Evolutionary conservation across 2,888 invertebrate species (phyloP).

Genomic region (Pseudanteris insignis): DNA sequence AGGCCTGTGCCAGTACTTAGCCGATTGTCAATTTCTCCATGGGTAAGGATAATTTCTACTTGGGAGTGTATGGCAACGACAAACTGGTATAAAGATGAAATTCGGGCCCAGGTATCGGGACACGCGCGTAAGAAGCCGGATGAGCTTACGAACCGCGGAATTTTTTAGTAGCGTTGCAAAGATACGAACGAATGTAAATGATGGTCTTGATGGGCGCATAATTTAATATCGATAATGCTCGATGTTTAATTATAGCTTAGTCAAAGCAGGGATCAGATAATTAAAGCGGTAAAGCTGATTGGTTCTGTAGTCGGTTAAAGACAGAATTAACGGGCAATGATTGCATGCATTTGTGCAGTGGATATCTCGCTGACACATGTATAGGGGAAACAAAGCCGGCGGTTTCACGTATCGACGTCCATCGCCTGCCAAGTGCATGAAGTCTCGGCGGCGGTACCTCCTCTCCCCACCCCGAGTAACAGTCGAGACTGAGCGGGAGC

Average conservation of each 20-base stretch:
- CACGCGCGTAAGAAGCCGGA: no score
- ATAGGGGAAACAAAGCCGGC: conserved; percentile 43
- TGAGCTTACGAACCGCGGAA: no score
- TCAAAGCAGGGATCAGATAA: conserved; percentile 44
- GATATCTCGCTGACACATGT: conserved; percentile 37
- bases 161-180: background rate
- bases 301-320: conserved; percentile 43
- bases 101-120: no score
- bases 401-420: conserved; percentile 53
- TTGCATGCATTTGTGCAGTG: conserved; percentile 41
- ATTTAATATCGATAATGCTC: conserved; percentile 44
- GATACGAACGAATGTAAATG: conserved; percentile 15
- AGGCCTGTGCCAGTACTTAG: no score
- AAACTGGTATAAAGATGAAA: no score
- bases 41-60: no score
- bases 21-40: no score
- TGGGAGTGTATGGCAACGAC: no score
- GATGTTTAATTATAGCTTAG: conserved; percentile 41
- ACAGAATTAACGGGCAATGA: conserved; percentile 43
- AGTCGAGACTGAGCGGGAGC: conserved; percentile 26
- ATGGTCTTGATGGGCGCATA: conserved; percentile 39
- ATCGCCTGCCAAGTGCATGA: conserved; percentile 51
- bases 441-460: conserved; percentile 31
- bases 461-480: conserved; percentile 38
- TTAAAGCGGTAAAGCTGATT: conserved; percentile 42